Evolutionary conservation across 2,888 invertebrate species (phyloP), one percentile per base, ranked within the genome.

Genomic region (Marronus borbonicus): DNA sequence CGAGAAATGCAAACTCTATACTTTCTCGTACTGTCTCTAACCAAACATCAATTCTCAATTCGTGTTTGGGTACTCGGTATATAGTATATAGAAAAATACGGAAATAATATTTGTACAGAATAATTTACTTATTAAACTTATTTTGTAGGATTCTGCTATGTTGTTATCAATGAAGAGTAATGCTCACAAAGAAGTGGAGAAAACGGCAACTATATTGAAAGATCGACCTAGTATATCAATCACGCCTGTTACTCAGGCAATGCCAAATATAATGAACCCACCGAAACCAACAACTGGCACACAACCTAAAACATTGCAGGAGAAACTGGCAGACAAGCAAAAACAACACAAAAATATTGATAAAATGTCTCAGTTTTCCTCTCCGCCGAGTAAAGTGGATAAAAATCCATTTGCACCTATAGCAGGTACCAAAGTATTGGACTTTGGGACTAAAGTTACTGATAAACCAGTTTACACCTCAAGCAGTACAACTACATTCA

Each of bases 271-370:
- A 76, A 79, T 68, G 69, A 75, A 80, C 8, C 80, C 82, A n/a
- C 80, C 82, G 69, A 80, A 81, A 24, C 58, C 81, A 39, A 60
- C 80, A 62, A 72, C 83, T 14, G 4, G 17, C 17, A 81, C 82
- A 44, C 81, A 82, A 0, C 91, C 91, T 0, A 93, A 93, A 88
- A 93, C 93, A 0, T 85, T 93, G 77, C 93, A 93, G 84, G 93
- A 93, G 85, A 93, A 93, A 86, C 86, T 93, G 76, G 93, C 93
- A 0, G 93, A 93, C 81, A 89, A 91, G 78, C 92, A 93, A 80
- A 93, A 93, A 84, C 88, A 88, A 79, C 86, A 86, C 49, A 80
- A 82, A 64, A 80, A 80, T 58, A 78, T 78, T 4, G 70, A 78
- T 70, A 65, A 66, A 72, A 60, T 72, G 60, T 72, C 72, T 72